A percentile compares a stretch with the other conserved stretches of the same genome.
Evolutionary conservation across 2,797 vertebrate species (phyloP).

Genomic region (Cynodonichthys magdalenae): DNA sequence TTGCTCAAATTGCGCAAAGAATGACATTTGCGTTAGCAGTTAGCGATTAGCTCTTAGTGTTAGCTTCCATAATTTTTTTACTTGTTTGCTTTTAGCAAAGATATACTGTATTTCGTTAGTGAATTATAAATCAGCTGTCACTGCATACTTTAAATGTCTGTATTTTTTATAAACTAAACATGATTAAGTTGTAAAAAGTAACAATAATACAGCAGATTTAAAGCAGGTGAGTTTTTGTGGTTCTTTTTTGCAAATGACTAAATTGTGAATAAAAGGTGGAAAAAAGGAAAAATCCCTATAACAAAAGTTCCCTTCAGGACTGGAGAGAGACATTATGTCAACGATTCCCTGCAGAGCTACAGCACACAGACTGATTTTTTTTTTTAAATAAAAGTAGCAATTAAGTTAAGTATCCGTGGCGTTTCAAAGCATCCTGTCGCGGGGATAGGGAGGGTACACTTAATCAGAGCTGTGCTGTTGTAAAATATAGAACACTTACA

Average conservation of each 20-base stretch:
- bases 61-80: too few relatives aligned
- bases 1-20: too few relatives aligned
- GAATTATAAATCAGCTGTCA: too few relatives aligned
- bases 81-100: too few relatives aligned
- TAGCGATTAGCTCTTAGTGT: too few relatives aligned
- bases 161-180: too few relatives aligned
- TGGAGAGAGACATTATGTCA: slow-evolving; percentile 17
- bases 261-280: not conserved
- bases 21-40: too few relatives aligned
- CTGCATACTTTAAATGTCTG: too few relatives aligned
- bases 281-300: not conserved
- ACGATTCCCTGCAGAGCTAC: slow-evolving; percentile 12
- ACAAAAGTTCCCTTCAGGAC: not conserved
- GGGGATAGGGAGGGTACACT: slow-evolving; percentile 62
- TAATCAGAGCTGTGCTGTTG: slow-evolving; percentile 67
- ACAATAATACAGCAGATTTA: too few relatives aligned
- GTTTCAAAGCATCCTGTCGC: slow-evolving; percentile 65
- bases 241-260: not conserved
- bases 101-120: too few relatives aligned
- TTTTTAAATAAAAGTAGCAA: slow-evolving; percentile 70
- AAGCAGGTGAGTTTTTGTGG: too few relatives aligned
- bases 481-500: slow-evolving; percentile 77
- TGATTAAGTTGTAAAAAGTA: too few relatives aligned
- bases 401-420: slow-evolving; percentile 75
- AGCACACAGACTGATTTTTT: slow-evolving; percentile 17